Percentiles rank a stretch among this genome's conserved stretches.
phyloP scores from a whole-genome alignment of 2,888 invertebrate genomes.

The Acanthoscelides obtectus region DNA sequence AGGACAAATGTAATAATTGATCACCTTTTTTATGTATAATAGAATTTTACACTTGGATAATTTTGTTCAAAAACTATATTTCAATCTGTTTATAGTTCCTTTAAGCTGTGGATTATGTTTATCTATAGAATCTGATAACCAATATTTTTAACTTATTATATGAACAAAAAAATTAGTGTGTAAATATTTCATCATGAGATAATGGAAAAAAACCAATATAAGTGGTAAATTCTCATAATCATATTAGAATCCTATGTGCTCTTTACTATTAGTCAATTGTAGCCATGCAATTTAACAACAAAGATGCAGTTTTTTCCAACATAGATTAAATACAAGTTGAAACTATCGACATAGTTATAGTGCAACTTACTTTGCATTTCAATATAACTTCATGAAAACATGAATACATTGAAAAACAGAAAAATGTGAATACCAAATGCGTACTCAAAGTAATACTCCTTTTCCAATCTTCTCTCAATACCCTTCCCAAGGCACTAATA shows the following conservation, averaged over 20 bases:
- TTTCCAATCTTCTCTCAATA: slow-evolving; percentile 96
- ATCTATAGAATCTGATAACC: not conserved
- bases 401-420: slow-evolving; percentile 93
- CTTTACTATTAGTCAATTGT: no score
- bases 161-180: no score
- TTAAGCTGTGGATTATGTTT: not conserved
- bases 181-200: slow-evolving; percentile 11
- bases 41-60: not conserved
- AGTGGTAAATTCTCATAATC: no score
- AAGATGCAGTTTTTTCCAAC: no score
- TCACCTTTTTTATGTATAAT: not conserved
- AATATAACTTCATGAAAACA: slow-evolving; percentile 92
- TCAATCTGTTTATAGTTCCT: not conserved
- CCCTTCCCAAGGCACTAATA: slow-evolving; percentile 90
- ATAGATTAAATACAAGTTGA: no score
- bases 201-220: no score
- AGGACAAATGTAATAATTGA: no score
- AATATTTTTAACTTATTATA: no score
- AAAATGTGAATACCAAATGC: slow-evolving; percentile 94
- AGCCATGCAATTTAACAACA: no score
- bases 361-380: slow-evolving; percentile 76
- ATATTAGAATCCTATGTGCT: no score
- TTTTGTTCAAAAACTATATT: not conserved
- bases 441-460: slow-evolving; percentile 93
- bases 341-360: no score